Conservation (phyloP, 2,797 vertebrate species). For the Pachyuromys duprasi region DNA sequence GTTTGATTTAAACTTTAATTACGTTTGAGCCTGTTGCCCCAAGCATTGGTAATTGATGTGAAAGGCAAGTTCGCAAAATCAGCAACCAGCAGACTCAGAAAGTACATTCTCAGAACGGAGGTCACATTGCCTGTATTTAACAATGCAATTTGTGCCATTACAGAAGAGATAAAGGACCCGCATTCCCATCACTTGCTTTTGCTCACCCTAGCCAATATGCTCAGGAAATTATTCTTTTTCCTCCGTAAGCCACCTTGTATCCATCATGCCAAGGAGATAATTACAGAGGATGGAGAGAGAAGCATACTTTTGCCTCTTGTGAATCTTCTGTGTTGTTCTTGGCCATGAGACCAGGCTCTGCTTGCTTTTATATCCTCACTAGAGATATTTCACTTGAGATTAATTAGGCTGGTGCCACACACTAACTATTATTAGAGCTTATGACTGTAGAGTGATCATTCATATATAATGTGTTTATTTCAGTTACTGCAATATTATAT, state of each 20-base stretch:
- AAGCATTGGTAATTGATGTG: conserved; percentile 59
- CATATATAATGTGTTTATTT: background rate
- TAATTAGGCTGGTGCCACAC: background rate
- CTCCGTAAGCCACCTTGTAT: background rate
- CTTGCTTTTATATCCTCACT: background rate
- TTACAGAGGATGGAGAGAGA: background rate
- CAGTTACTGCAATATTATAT: background rate
- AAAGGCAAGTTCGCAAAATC: conserved; percentile 63
- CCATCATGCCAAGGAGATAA: background rate
- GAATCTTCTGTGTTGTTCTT: background rate
- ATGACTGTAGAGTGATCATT: background rate
- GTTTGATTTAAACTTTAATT: conserved; percentile 73
- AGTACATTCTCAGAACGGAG: background rate
- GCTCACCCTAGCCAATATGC: background rate
- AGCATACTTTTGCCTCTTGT: background rate
- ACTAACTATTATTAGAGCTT: background rate
- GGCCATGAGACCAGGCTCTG: fast-evolving
- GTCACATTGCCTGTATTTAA: conserved; percentile 55
- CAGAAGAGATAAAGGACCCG: conserved; percentile 5
- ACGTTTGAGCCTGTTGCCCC: conserved; percentile 50
- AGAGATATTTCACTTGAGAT: background rate
- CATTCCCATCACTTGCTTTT: background rate
- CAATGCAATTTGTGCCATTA: conserved; percentile 43
- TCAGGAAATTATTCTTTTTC: background rate
- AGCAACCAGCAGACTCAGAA: background rate